Conservation (phyloP, 2,888 invertebrate genomes). For the Eilema depressum region DNA sequence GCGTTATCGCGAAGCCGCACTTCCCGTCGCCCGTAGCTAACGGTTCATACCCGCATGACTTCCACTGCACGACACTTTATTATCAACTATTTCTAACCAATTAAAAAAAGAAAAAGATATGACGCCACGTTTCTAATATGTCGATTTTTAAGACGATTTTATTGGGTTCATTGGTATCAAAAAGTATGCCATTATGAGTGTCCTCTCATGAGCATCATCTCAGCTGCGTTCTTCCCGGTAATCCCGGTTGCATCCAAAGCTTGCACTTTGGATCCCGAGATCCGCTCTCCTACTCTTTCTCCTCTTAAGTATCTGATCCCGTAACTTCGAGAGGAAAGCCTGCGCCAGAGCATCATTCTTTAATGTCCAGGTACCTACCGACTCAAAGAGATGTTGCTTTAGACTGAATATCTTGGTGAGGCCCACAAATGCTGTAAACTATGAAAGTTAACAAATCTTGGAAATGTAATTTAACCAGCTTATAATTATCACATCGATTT, state of each 20-base stretch:
- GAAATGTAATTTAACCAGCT: not conserved
- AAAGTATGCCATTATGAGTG: too few relatives aligned
- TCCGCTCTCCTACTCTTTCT: not conserved
- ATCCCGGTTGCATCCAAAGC: not conserved
- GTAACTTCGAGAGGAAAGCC: too few relatives aligned
- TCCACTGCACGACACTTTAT: not conserved
- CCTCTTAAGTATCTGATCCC: not conserved
- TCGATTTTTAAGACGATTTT: not conserved
- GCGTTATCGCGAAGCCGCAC: not conserved
- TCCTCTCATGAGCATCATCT: too few relatives aligned
- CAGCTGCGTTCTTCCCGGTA: too few relatives aligned
- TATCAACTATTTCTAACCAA: not conserved
- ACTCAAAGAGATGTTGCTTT: not conserved
- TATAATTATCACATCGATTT: not conserved
- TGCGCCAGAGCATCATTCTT: too few relatives aligned
- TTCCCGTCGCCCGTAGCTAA: slow-evolving; percentile 2
- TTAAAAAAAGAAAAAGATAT: not conserved
- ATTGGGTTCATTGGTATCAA: not conserved
- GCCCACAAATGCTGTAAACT: not conserved
- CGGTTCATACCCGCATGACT: not conserved
- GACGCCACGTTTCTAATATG: not conserved
- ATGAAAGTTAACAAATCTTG: not conserved
- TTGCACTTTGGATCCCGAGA: not conserved
- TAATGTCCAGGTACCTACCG: too few relatives aligned
- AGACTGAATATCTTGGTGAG: not conserved